These are phyloP conservation scores for Allobates femoralis DNA, from an alignment of 2,797 vertebrate species.

Conservation along the genomic window DNA sequence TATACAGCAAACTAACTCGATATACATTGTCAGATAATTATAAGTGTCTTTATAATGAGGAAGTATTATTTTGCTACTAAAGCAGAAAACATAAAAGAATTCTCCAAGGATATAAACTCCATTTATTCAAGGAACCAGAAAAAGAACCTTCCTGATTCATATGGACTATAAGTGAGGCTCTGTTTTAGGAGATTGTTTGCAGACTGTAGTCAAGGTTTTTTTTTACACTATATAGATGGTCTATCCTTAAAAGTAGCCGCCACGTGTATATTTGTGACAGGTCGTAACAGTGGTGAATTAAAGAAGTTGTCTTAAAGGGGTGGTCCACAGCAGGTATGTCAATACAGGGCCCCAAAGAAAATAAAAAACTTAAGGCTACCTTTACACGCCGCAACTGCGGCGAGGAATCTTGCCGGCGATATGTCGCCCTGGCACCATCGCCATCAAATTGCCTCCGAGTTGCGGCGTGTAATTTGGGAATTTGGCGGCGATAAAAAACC, in stretches of 20 bases:
- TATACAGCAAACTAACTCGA: slow-evolving; percentile 31
- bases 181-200: neutral
- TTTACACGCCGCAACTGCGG: too few species aligned
- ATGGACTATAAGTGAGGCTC: neutral
- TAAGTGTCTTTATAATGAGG: slow-evolving; percentile 27
- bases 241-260: too few species aligned
- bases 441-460: too few species aligned
- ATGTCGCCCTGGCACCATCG: too few species aligned
- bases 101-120: neutral
- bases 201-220: neutral
- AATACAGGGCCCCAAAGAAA: too few species aligned
- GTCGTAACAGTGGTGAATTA: too few species aligned
- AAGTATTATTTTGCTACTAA: slow-evolving; percentile 17
- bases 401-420: too few species aligned
- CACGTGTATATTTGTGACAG: too few species aligned
- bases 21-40: slow-evolving; percentile 49
- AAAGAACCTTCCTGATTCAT: neutral
- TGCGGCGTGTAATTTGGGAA: too few species aligned
- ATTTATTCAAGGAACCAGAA: slow-evolving; percentile 29
- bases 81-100: slow-evolving; percentile 20
- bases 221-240: too few species aligned
- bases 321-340: neutral
- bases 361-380: too few species aligned
- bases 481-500: too few species aligned
- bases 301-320: neutral